Evolutionary conservation across 2,113 vertebrate species (phyloP).

Genomic region (Vombatus ursinus): DNA sequence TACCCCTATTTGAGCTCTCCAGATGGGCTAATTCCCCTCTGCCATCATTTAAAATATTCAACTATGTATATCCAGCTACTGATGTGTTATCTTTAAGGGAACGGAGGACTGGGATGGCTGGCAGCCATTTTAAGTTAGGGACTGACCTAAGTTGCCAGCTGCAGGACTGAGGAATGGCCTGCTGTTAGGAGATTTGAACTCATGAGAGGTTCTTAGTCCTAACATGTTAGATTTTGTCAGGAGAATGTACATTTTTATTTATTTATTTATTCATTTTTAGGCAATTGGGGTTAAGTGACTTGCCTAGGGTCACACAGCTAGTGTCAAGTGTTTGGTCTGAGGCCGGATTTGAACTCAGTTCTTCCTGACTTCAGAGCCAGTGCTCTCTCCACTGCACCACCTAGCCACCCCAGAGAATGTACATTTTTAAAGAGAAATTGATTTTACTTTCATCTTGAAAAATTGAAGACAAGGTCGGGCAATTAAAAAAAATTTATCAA

Average conservation of each 20-base stretch:
- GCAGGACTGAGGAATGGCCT: neutral
- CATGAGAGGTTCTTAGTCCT: neutral
- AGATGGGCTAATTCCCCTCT: neutral
- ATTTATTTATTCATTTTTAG: too few relatives aligned
- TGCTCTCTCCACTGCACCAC: too few relatives aligned
- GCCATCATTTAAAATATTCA: constrained; percentile 12
- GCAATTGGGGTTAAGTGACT: too few relatives aligned
- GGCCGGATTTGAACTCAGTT: too few relatives aligned
- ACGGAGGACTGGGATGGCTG: neutral
- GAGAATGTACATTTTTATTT: neutral
- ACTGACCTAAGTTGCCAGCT: constrained; percentile 6
- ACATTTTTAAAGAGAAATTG: neutral
- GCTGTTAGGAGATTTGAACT: constrained; percentile 27
- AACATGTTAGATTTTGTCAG: neutral
- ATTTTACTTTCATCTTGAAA: constrained; percentile 48
- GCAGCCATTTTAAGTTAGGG: constrained; percentile 23
- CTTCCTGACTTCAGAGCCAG: too few relatives aligned
- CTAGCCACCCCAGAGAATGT: too few relatives aligned
- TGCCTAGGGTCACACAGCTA: too few relatives aligned
- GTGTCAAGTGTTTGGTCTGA: too few relatives aligned
- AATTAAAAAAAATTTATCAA: constrained; percentile 37
- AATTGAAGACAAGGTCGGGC: neutral
- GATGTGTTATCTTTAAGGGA: constrained; percentile 49
- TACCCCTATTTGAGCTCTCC: neutral
- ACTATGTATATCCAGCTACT: neutral